Conservation (phyloP, 2,797 vertebrate genomes). For the Mastacembelus armatus region DNA sequence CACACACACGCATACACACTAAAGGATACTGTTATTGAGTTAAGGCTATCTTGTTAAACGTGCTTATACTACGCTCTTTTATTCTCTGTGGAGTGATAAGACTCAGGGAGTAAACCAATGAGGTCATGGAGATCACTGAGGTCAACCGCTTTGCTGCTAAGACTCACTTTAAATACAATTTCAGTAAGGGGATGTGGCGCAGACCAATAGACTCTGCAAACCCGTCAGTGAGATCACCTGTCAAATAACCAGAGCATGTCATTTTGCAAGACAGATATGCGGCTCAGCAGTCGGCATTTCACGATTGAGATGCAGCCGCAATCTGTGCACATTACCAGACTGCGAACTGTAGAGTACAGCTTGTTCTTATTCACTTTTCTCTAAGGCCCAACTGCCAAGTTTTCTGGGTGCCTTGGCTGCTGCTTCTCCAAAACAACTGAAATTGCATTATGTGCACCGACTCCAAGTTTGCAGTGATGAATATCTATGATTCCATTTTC, state of each 20-base stretch:
- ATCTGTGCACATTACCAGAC: conserved; percentile 73
- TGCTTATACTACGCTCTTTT: conserved; percentile 36
- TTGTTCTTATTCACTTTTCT: conserved; percentile 75
- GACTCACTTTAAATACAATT: conserved; percentile 32
- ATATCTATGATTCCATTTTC: conserved; percentile 72
- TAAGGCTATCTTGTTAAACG: conserved; percentile 62
- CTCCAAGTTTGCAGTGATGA: conserved; percentile 69
- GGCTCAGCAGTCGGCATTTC: conserved; percentile 47
- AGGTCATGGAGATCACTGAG: conserved; percentile 62
- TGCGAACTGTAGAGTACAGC: conserved; percentile 69
- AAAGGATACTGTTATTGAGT: conserved; percentile 36
- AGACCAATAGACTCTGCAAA: background rate
- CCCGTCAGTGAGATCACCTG: conserved; percentile 35
- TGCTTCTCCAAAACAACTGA: conserved; percentile 68
- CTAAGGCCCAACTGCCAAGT: conserved; percentile 72
- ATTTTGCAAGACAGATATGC: conserved; percentile 40
- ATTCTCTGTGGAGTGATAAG: conserved; percentile 48
- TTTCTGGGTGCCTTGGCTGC: conserved; percentile 59
- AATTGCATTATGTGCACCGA: conserved; percentile 66
- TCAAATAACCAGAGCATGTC: conserved; percentile 21
- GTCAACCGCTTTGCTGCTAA: conserved; percentile 53
- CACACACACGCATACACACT: conserved; percentile 22
- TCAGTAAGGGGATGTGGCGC: background rate
- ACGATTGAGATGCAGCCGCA: conserved; percentile 72
- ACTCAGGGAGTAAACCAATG: conserved; percentile 45